Evolutionary conservation across 2,113 vertebrate species (phyloP), one percentile per base, ranked within the genome.

Genomic region (Falco punctatus): DNA sequence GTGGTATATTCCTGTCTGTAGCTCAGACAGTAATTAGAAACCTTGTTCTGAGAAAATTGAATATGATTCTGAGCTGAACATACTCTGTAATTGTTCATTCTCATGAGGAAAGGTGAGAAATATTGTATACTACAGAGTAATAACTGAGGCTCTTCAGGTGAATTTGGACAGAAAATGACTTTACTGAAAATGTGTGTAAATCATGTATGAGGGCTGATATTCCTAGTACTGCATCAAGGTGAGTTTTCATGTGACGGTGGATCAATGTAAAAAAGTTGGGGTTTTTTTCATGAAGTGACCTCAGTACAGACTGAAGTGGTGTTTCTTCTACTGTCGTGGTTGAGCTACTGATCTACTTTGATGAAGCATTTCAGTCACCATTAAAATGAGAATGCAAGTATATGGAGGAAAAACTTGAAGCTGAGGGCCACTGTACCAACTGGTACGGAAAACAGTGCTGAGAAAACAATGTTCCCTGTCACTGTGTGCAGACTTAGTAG

Each of bases 241-340:
- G 15, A 54, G 28, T 65, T 92, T 92, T 94, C 7, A 3, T 46
- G 44, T 78, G 74, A 61, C 0, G 0, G 11, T 23, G 5, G 8
- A 3, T 61, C 15, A 40, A 14, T 51, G 15, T 77, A 49, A 85
- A 65, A 75, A 64, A 52, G 13, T 15, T 15, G 0, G 13, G 5
- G 13, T 2, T 28, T 32, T 62, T 75, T 91, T 80, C 17, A 7
- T 58, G 9, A 58, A 65, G 11, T 77, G 42, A 46, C 0, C 0
- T 72, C 35, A 46, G 44, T 40, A 58, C 18, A 67, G 13, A 28
- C 14, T 27, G 61, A 89, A 69, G 11, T 33, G 8, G 4, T 62
- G 11, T 90, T 91, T 92, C 38, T 81, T 72, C 10, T 66, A 0
- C 40, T 70, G 16, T 49, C 19, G 8, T 10, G 9, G 15, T 26